Evolutionary conservation across 2,888 invertebrate species (phyloP), one percentile per base, ranked within the genome.

Genomic region (Lasius fuliginosus): DNA sequence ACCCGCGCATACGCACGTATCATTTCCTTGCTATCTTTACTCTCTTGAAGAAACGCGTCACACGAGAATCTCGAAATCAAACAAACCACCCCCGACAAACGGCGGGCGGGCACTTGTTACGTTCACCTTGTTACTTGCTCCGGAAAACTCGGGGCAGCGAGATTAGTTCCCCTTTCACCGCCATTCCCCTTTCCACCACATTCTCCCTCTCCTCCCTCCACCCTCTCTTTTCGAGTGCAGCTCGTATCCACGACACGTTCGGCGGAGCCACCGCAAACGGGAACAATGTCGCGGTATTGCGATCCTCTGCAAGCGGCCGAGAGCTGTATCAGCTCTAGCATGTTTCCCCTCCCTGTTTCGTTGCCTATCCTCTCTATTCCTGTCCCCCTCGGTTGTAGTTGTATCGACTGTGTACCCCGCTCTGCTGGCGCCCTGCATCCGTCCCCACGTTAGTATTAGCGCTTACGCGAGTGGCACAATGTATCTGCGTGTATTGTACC

Each of bases 381-480:
- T 58, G 18, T 56, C 30, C 73, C 60, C 53, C 42, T 33, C 49
- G 36, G 83, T 87, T 75, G 75, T 85, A 79, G 56, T 58, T 40
- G 36, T 33, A 60, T 67, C 67, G 76, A 67, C 40, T 73, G 15
- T 18, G 42, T 9, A 40, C 12, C 12, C 56, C 42, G 12, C 67
- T 58, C 65, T 30, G 46, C 40, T 73, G 56, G 53, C 53, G 36
- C 23, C 49, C 60, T 4, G 79, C 75, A 27, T 33, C 68, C 76
- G 6, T 82, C 81, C 23, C 65, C 74, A 84, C 83, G 84, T 84
- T 74, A 79, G 90, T 90, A 90, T 90, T 90, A 90, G 87, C 90
- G 90, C 87, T 90, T 90, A 90, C 86, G 89, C 65, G 85, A 86
- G 86, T 85, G 85, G 87, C 85, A 90, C 87, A 90, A 88, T 90